phyloP scores from a whole-genome alignment of 2,797 vertebrate species.

The Pampus argenteus region DNA sequence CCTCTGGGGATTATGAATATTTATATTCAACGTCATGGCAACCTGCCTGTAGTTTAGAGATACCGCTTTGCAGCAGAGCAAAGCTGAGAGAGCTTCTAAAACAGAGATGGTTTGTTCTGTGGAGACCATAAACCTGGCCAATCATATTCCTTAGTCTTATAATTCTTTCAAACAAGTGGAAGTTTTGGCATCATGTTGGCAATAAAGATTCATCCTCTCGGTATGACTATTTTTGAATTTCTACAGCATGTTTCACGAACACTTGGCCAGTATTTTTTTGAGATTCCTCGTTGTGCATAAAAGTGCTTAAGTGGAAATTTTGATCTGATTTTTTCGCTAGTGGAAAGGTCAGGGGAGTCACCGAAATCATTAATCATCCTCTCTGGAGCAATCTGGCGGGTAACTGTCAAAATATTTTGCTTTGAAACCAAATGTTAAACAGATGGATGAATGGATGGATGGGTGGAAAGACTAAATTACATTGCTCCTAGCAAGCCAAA shows the following conservation, averaged over 20 bases:
- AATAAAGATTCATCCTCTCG: background rate
- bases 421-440: background rate
- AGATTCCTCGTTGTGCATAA: background rate
- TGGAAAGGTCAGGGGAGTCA: constrained; percentile 6
- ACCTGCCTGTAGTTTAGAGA: background rate
- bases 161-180: background rate
- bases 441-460: background rate
- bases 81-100: background rate
- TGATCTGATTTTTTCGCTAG: background rate
- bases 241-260: background rate
- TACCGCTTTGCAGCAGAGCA: background rate
- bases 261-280: background rate
- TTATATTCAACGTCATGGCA: background rate
- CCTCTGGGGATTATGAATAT: background rate
- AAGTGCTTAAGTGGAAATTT: background rate
- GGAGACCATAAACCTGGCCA: background rate
- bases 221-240: background rate
- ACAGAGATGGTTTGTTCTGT: background rate
- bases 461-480: background rate
- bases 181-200: background rate
- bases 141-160: background rate
- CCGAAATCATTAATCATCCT: background rate
- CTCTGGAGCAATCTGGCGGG: background rate
- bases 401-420: background rate
- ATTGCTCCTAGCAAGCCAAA: background rate